Evolutionary conservation across 2,888 invertebrate species (phyloP).

Genomic region (Liodrosophila aerea): DNA sequence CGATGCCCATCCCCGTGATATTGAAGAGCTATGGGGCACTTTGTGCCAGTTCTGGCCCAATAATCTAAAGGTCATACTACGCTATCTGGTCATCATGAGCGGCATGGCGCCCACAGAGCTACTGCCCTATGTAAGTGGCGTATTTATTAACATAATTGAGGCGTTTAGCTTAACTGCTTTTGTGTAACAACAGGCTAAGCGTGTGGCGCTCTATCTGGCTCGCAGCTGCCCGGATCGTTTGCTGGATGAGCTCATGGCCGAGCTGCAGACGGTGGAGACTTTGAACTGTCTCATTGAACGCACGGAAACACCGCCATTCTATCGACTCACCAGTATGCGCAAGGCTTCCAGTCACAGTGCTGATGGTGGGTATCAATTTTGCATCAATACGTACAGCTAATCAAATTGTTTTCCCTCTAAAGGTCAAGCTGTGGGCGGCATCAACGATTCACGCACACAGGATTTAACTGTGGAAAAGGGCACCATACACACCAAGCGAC

Average conservation of each 20-base stretch:
- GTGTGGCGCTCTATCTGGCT: slow-evolving; percentile 96
- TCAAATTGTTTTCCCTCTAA: background rate
- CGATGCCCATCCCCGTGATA: slow-evolving; percentile 96
- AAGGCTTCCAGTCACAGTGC: slow-evolving; percentile 92
- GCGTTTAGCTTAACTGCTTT: background rate
- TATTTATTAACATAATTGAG: background rate
- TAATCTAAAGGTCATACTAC: slow-evolving; percentile 97
- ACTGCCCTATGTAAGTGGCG: slow-evolving; percentile 92
- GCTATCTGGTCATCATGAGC: slow-evolving; percentile 97
- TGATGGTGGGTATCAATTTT: slow-evolving; percentile 82
- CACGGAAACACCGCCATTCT: slow-evolving; percentile 99
- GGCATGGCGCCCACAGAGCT: slow-evolving; percentile 98
- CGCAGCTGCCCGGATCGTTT: slow-evolving; percentile 95
- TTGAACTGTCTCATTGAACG: slow-evolving; percentile 97
- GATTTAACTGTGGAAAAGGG: slow-evolving; percentile 91
- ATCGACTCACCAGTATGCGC: slow-evolving; percentile 94
- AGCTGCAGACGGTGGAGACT: slow-evolving; percentile 98
- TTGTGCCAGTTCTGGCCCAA: slow-evolving; percentile 98
- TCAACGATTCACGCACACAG: slow-evolving; percentile 82
- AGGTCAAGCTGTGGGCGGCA: slow-evolving; percentile 82
- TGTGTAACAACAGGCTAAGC: slow-evolving; percentile 89
- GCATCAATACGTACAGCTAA: background rate
- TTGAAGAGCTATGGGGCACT: slow-evolving; percentile 98
- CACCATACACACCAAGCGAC: slow-evolving; percentile 97
- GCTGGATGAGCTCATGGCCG: slow-evolving; percentile 98